Base-by-base conservation (phyloP, 1,140 invertebrate genomes). In the Meloidogyne chitwoodi region DNA sequence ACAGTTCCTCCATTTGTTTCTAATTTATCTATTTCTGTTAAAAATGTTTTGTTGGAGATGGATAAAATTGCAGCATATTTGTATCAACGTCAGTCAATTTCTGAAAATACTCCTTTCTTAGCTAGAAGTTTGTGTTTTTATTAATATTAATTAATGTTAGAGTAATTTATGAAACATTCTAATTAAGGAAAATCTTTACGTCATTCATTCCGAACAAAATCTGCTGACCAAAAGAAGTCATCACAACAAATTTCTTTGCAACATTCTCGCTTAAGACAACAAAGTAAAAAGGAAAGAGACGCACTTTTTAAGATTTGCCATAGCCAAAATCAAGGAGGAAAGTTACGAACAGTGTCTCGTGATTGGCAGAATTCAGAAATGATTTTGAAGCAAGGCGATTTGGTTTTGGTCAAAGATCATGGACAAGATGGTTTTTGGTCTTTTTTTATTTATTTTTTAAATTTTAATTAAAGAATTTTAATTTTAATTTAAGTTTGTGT, bases 401-500 rank as follows among this genome's bases (percentile, higher is more conserved):
- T 80, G 1, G 78, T 80, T n/a, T 26, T 80, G 12, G 67, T 80
- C 24, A 78, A 77, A 62, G 74, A 48, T 2, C 76, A 78, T 38
- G 38, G 61, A 29, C 48, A 72, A 34, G 24, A 72, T 69, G 62
- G 65, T 0, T 75, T 79, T 26, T 79, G 38, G 56, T 81, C 10
- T n/a, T 26, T 27, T 27, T 61, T 3, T 71, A 56, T 48, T 44
- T 26, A 48, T 22, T 48, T 0, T 16, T 22, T 27, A 12, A 11
- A 44, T 41, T 70, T 16, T n/a, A 31, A 27, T 10, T 12, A 19
- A 24, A 27, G 3, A n/a, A 24, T 8, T 80, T 76, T 66, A 22
- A 80, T 79, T 77, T 26, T 77, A 24, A 19, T 80, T 76, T 66
- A 22, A 80, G 79, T 77, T 26, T 77, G 6, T 80, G 79, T 41